phyloP scores from a whole-genome alignment of 1,140 invertebrate species.

The Chrysoperla carnea region DNA sequence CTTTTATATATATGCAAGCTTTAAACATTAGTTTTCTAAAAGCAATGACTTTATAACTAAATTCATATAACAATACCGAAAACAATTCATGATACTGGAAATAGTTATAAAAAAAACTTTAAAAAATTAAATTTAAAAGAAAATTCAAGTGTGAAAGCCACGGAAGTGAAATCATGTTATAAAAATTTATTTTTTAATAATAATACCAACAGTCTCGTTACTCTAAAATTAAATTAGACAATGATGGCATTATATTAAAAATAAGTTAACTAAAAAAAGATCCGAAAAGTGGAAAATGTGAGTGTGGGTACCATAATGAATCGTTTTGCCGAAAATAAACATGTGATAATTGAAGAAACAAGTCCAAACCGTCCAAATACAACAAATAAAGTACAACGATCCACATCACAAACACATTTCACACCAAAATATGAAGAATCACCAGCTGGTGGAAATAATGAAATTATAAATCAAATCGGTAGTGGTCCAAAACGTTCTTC shows the following conservation, averaged over 20 bases:
- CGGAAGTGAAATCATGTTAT: too few species aligned
- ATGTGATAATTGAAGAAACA: neutral
- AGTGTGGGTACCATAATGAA: neutral
- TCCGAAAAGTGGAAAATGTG: neutral
- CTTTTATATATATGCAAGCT: too few species aligned
- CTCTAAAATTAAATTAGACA: neutral
- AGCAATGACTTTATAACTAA: too few species aligned
- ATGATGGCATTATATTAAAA: neutral
- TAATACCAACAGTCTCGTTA: neutral
- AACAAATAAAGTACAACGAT: neutral
- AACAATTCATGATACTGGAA: too few species aligned
- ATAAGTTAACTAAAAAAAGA: neutral
- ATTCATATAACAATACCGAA: too few species aligned
- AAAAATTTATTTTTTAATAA: too few species aligned
- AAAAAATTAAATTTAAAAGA: too few species aligned
- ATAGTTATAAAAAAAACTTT: too few species aligned
- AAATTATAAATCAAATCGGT: slow-evolving; percentile 6
- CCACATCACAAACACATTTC: neutral
- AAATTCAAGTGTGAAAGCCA: too few species aligned
- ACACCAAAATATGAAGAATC: neutral
- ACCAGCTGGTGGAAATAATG: neutral
- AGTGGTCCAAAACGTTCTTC: slow-evolving; percentile 18
- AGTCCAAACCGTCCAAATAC: neutral
- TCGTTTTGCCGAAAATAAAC: neutral
- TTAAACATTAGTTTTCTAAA: too few species aligned